phyloP scores from a whole-genome alignment of 2,888 invertebrate species.

The Patella ulyssiponensis region DNA sequence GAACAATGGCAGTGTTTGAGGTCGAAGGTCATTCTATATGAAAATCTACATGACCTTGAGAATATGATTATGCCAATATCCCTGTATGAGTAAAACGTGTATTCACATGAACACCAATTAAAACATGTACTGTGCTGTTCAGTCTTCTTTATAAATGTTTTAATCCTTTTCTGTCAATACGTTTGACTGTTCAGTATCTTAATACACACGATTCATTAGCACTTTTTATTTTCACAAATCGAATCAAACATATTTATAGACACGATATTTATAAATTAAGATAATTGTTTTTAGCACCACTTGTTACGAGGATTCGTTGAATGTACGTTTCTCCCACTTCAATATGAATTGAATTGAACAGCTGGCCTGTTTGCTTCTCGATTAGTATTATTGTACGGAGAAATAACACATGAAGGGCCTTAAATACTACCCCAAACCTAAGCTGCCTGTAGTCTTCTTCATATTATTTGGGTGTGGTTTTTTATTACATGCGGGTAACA shows the following conservation, averaged over 20 bases:
- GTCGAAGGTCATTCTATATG: no score
- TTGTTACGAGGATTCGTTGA: neutral
- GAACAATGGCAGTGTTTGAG: no score
- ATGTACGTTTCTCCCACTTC: no score
- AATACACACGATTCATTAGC: no score
- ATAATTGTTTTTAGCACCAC: neutral
- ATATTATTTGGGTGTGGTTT: neutral
- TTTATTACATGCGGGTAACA: neutral
- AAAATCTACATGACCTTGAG: no score
- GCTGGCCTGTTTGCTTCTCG: no score
- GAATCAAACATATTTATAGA: neutral
- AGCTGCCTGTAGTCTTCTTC: slow-evolving; percentile 5
- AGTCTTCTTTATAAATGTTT: no score
- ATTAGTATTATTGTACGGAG: neutral
- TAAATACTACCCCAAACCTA: slow-evolving; percentile 13
- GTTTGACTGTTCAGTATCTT: no score
- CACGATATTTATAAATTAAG: neutral
- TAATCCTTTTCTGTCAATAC: no score
- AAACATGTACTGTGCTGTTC: no score
- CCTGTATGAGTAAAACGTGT: neutral
- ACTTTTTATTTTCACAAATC: no score
- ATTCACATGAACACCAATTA: neutral
- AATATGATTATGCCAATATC: slow-evolving; percentile 1
- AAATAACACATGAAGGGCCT: slow-evolving; percentile 7
- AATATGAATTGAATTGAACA: no score